Evolutionary conservation across 2,113 vertebrate species (phyloP).

Genomic region (Spea multiplicata): DNA sequence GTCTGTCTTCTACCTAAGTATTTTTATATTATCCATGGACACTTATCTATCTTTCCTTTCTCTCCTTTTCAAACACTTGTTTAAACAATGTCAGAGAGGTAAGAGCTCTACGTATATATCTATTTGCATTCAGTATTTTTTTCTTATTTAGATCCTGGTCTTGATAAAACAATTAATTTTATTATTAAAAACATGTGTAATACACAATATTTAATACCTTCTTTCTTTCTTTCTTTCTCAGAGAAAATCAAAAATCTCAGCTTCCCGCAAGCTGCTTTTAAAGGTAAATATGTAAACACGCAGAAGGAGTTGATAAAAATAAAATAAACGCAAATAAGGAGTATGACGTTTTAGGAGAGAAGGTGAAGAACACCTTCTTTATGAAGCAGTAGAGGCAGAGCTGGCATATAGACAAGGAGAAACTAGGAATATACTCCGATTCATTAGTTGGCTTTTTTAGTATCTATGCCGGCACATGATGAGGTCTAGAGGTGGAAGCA

Average conservation of each 20-base stretch:
- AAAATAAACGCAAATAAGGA: neutral
- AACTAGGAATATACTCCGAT: neutral
- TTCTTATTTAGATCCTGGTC: neutral
- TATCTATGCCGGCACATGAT: no score
- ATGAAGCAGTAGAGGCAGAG: no score
- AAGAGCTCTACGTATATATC: neutral
- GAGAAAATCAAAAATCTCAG: slow-evolving; percentile 91
- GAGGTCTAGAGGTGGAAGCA: neutral
- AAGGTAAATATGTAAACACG: slow-evolving; percentile 69
- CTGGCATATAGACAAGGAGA: no score
- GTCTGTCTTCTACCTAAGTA: no score
- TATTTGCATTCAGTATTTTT: neutral
- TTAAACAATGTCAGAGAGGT: slow-evolving; percentile 29
- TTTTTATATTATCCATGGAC: neutral
- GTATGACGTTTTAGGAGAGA: neutral
- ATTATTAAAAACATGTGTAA: neutral
- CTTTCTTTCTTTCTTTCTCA: slow-evolving; percentile 45
- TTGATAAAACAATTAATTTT: neutral
- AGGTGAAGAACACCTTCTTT: neutral
- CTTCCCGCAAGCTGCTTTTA: slow-evolving; percentile 88
- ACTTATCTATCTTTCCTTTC: neutral
- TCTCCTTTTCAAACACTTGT: neutral
- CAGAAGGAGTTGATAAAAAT: neutral
- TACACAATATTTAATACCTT: neutral
- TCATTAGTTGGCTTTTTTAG: no score